Evolutionary conservation across 2,113 vertebrate genomes (phyloP), one percentile per base, ranked within the genome.

Genomic region (Oxyruncus cristatus): DNA sequence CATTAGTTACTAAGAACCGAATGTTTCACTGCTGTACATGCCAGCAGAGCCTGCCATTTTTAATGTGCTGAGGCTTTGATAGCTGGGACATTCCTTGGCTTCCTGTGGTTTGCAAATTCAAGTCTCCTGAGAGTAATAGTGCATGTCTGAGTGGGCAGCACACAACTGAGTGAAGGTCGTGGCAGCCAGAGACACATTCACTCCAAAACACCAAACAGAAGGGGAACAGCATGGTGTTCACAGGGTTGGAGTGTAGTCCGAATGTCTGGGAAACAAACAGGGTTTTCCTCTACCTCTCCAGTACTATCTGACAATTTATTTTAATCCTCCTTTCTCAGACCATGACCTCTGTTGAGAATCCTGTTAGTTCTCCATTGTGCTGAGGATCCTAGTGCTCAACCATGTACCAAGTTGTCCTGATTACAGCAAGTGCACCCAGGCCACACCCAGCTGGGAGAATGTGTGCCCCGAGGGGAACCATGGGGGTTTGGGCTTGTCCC

Each of bases 401-500:
- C 0, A 14, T 46, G n/a, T 41, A 42, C 42, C 52, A 23, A 1
- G 5, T 14, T 72, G 18, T 59, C 26, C 44, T 24, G 22, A 42
- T 50, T 33, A 55, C 62, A 53, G 35, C 9, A 11, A 59, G 14
- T 19, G 13, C 7, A 33, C 15, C 56, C 27, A 42, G 58, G 30
- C 30, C 33, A 10, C 14, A 6, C 4, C 19, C 47, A 65, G 16
- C 14, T 32, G 18, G 9, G 18, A 4, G 19, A 14, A 8, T 0
- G 1, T 12, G 18, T 39, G 61, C 12, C 55, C 32, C 1, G 0
- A 19, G 56, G 46, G 27, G 10, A 58, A 7, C 30, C 32, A 3
- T 4, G 22, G n/a, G 6, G 12, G 14, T 27, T 35, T 2, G 0
- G 50, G 39, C 26, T 71, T 50, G 19, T 79, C 28, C 67, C 14